A percentile compares a stretch with the other conserved stretches of the same genome.
phyloP scores from a whole-genome alignment of 2,888 invertebrate species.

The Leptothorax acervorum region DNA sequence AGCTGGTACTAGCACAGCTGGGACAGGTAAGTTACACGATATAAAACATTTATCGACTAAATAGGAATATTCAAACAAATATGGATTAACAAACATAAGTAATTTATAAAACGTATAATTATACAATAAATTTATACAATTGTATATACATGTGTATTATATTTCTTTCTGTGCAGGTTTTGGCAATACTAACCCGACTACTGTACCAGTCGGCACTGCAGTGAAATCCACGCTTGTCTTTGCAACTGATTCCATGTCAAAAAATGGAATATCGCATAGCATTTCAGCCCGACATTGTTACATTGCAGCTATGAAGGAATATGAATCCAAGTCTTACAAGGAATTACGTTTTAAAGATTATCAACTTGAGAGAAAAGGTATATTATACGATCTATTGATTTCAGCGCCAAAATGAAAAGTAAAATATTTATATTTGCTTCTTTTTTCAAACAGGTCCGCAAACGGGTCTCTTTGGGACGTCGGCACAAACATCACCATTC shows the following conservation, averaged over 20 bases:
- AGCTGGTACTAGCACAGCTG: conserved; percentile 83
- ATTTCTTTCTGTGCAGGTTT: conserved; percentile 75
- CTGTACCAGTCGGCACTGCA: conserved; percentile 89
- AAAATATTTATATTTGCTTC: background rate
- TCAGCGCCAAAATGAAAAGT: background rate
- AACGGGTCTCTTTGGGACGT: conserved; percentile 86
- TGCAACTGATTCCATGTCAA: conserved; percentile 96
- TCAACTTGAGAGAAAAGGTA: conserved; percentile 94
- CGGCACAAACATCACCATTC: conserved; percentile 86
- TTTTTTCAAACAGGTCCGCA: conserved; percentile 72
- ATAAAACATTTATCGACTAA: background rate
- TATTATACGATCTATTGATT: background rate
- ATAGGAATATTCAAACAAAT: background rate
- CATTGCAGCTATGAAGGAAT: conserved; percentile 99
- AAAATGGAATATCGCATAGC: conserved; percentile 93
- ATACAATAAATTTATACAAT: too few relatives aligned
- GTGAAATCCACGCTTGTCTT: conserved; percentile 95
- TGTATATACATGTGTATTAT: too few relatives aligned
- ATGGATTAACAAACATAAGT: too few relatives aligned
- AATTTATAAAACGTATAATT: too few relatives aligned
- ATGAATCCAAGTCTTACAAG: conserved; percentile 97
- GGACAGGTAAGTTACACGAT: conserved; percentile 81
- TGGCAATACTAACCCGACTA: conserved; percentile 79
- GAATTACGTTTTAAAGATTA: conserved; percentile 98
- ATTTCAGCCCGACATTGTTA: conserved; percentile 98